Evolutionary conservation across 2,888 invertebrate species (phyloP).

Genomic region (Drosophila helvetica): DNA sequence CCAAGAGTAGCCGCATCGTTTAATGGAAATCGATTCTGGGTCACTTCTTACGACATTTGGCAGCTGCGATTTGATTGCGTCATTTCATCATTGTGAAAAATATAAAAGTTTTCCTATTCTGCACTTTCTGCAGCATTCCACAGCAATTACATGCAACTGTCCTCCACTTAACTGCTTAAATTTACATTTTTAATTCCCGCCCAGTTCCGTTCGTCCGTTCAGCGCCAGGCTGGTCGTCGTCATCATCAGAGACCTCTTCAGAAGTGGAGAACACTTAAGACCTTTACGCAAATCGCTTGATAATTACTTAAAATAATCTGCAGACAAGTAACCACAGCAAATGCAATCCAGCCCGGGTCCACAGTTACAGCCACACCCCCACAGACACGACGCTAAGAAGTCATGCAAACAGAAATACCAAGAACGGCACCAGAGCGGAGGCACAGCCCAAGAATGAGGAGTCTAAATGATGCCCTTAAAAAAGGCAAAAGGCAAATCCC

Average conservation of each 20-base stretch:
- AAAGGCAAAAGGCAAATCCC: constrained; percentile 66
- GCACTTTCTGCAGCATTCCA: constrained; percentile 22
- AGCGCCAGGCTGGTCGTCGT: constrained; percentile 6
- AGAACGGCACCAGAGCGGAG: constrained; percentile 11
- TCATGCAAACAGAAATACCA: constrained; percentile 48
- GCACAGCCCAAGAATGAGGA: constrained; percentile 23
- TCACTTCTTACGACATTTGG: not conserved
- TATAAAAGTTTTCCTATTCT: constrained; percentile 23
- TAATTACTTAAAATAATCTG: constrained; percentile 78
- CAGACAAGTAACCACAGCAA: constrained; percentile 56
- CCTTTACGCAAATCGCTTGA: constrained; percentile 75
- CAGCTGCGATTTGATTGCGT: constrained; percentile 38
- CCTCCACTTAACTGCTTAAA: constrained; percentile 54
- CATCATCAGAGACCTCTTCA: constrained; percentile 44
- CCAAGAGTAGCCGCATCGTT: not conserved
- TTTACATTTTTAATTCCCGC: constrained; percentile 69
- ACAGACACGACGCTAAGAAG: constrained; percentile 32
- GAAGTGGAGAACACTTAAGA: constrained; percentile 63
- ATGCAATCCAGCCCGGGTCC: constrained; percentile 28
- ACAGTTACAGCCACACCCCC: constrained; percentile 32
- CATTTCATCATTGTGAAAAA: constrained; percentile 30
- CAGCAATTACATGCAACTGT: constrained; percentile 52
- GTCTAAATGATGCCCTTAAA: constrained; percentile 39
- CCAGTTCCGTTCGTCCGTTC: constrained; percentile 15
- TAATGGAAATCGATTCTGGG: not conserved